Conservation (phyloP, 2,797 vertebrate genomes). For the Diplodus puntazzo region DNA sequence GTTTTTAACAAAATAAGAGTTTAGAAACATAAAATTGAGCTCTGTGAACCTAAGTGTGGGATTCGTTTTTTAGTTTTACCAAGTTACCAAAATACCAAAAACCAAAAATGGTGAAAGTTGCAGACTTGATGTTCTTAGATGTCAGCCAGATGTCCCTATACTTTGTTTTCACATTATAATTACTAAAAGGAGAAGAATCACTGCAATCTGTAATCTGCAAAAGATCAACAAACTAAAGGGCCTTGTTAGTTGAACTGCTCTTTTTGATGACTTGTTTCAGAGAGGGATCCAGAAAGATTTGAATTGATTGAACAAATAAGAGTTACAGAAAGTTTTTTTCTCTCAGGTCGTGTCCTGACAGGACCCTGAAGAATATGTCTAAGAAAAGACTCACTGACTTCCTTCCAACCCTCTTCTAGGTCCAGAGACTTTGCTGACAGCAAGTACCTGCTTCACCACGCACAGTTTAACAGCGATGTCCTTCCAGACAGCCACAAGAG, state of each 20-base stretch:
- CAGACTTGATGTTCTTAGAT: not conserved
- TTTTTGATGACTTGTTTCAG: not conserved
- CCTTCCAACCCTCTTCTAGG: slow-evolving; percentile 75
- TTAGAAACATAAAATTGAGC: not conserved
- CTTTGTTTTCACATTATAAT: not conserved
- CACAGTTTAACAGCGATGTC: slow-evolving; percentile 92
- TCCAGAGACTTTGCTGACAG: slow-evolving; percentile 92
- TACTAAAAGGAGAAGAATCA: not conserved
- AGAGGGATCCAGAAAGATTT: not conserved
- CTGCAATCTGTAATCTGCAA: not conserved
- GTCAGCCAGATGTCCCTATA: not conserved
- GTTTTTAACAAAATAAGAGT: not conserved
- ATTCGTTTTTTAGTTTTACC: not conserved
- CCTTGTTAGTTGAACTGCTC: not conserved
- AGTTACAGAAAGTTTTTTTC: slow-evolving; percentile 7
- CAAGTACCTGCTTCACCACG: slow-evolving; percentile 92
- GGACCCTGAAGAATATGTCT: not conserved
- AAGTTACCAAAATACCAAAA: not conserved
- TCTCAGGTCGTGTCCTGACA: not conserved
- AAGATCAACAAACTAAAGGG: not conserved
- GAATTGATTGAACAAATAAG: not conserved
- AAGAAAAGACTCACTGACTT: slow-evolving; percentile 16
- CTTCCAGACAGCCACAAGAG: slow-evolving; percentile 93
- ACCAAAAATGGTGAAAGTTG: not conserved
- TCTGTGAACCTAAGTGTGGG: not conserved